These are phyloP conservation scores for Coenobita brevimanus DNA, from an alignment of 1,140 invertebrate species.

Conservation along the genomic window DNA sequence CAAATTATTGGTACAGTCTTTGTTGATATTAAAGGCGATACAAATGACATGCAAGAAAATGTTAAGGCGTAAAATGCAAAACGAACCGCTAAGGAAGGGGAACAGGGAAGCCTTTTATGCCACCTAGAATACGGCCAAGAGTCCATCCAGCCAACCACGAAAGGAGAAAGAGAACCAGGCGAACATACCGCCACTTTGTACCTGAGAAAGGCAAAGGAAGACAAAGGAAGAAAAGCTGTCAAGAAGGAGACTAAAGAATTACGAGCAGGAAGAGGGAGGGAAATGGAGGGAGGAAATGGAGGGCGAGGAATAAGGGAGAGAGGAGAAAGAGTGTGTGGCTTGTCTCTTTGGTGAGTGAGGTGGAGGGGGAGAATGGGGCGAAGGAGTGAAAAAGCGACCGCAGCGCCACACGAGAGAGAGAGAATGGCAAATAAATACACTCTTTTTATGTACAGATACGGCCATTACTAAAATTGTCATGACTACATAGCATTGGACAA, in stretches of 20 bases:
- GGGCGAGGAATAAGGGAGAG: background rate
- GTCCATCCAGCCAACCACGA: background rate
- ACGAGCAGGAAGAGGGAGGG: background rate
- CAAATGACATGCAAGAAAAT: too few relatives aligned
- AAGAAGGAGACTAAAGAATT: background rate
- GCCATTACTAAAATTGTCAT: too few relatives aligned
- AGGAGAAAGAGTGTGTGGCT: background rate
- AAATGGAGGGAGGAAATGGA: background rate
- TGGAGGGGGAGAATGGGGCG: background rate
- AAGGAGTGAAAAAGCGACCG: background rate
- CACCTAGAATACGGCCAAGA: too few relatives aligned
- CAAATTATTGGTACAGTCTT: too few relatives aligned
- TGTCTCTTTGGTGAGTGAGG: background rate
- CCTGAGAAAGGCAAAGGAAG: background rate
- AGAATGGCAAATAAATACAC: too few relatives aligned
- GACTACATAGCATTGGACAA: too few relatives aligned
- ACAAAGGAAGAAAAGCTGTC: background rate
- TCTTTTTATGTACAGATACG: too few relatives aligned
- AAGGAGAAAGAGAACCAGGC: background rate
- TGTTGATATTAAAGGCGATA: too few relatives aligned
- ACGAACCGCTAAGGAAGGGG: too few relatives aligned
- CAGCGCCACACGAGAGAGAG: too few relatives aligned
- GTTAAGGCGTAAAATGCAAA: too few relatives aligned
- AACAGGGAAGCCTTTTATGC: too few relatives aligned
- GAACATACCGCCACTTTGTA: background rate